phyloP scores from a whole-genome alignment of 2,888 invertebrate species.

The Lepidocyrtinus sp. region DNA sequence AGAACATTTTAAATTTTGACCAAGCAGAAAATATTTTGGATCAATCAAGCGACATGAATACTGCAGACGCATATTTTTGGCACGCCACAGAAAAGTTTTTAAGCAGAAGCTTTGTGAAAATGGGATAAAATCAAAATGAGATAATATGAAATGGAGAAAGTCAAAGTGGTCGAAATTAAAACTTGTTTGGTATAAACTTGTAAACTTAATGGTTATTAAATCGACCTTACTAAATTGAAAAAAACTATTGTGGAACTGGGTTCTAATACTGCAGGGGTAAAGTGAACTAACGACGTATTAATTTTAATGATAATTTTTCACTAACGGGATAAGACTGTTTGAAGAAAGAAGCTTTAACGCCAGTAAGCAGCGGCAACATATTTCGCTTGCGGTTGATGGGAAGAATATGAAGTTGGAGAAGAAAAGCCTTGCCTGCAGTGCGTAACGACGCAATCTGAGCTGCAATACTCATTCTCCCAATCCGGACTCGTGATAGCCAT shows the following conservation, averaged over 20 bases:
- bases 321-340: conserved; percentile 24
- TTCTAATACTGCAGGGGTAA: no score
- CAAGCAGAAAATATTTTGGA: no score
- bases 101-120: no score
- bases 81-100: no score
- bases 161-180: not conserved
- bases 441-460: conserved; percentile 75
- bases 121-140: no score
- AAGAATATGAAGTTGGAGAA: conserved; percentile 53
- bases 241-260: no score
- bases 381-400: conserved; percentile 52
- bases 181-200: conserved; percentile 10
- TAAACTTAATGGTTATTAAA: no score
- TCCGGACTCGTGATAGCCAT: conserved; percentile 73
- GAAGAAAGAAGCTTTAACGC: conserved; percentile 48
- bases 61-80: no score
- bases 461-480: conserved; percentile 75
- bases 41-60: no score
- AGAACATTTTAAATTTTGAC: not conserved
- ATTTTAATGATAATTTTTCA: conserved; percentile 34
- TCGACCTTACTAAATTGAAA: no score
- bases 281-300: no score
- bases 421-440: conserved; percentile 73
- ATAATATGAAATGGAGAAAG: not conserved
- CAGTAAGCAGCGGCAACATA: conserved; percentile 56